Percentiles rank a stretch among this genome's conserved stretches.
phyloP scores from a whole-genome alignment of 2,888 invertebrate species.

The Ectropis crepuscularia region DNA sequence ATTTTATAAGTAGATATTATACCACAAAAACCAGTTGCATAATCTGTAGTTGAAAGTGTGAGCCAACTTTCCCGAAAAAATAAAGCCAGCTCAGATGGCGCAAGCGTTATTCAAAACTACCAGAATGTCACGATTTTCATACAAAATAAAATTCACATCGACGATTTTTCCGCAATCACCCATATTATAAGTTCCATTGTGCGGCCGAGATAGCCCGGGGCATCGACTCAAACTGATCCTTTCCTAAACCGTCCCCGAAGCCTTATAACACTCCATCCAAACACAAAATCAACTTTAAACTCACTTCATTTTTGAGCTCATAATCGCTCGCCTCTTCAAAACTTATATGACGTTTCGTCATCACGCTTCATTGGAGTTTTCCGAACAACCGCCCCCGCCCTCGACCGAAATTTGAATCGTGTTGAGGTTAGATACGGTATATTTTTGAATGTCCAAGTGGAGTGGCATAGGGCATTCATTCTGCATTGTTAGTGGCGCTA shows the following conservation, averaged over 20 bases:
- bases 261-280: constrained; percentile 52
- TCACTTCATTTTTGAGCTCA: constrained; percentile 58
- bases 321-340: constrained; percentile 61
- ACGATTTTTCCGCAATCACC: constrained; percentile 75
- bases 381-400: constrained; percentile 59
- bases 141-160: constrained; percentile 54
- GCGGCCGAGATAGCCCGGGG: constrained; percentile 73
- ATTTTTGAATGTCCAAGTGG: constrained; percentile 49
- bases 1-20: too few relatives aligned
- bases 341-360: constrained; percentile 81
- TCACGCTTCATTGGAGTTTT: constrained; percentile 47
- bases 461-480: constrained; percentile 59
- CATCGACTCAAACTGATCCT: constrained; percentile 75
- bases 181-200: constrained; percentile 80
- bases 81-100: background rate
- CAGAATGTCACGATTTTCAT: constrained; percentile 24
- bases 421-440: constrained; percentile 34
- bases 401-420: constrained; percentile 47
- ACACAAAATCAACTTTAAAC: constrained; percentile 60
- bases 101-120: constrained; percentile 10
- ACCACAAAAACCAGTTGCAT: too few relatives aligned
- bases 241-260: constrained; percentile 69
- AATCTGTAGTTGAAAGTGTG: background rate
- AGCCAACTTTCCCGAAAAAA: background rate
- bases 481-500: constrained; percentile 73